These are phyloP conservation scores for Magallana ariakensis DNA, from an alignment of 1,140 invertebrate genomes.

Conservation along the genomic window DNA sequence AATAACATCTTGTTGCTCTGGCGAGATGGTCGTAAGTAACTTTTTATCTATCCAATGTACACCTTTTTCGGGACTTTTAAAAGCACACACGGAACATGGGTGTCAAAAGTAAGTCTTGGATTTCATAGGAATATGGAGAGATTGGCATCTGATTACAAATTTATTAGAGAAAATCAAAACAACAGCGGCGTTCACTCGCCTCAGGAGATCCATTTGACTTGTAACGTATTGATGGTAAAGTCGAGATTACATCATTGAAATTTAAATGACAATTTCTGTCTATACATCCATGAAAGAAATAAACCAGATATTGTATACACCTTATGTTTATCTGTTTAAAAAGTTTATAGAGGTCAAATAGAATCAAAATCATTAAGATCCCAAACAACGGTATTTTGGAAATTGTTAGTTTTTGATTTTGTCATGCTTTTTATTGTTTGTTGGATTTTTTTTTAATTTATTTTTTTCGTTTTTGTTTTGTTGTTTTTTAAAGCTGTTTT, in stretches of 20 bases:
- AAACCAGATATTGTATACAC: too few species aligned
- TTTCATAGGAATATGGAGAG: background rate
- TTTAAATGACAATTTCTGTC: background rate
- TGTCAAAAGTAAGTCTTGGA: background rate
- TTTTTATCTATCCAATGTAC: conserved; percentile 29
- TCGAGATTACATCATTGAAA: background rate
- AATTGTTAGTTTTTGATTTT: too few species aligned
- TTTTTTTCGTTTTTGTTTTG: too few species aligned
- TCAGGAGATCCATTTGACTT: background rate
- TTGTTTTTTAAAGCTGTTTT: too few species aligned
- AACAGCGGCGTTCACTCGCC: conserved; percentile 1
- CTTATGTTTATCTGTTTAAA: too few species aligned
- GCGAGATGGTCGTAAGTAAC: background rate
- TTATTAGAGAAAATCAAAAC: conserved; percentile 26
- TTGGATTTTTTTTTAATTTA: too few species aligned
- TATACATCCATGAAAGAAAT: too few species aligned
- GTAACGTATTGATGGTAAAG: background rate
- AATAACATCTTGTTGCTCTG: background rate
- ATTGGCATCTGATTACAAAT: conserved; percentile 13
- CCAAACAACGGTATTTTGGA: too few species aligned
- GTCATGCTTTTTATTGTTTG: too few species aligned
- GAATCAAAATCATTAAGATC: too few species aligned
- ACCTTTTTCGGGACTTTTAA: background rate
- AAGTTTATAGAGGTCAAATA: too few species aligned
- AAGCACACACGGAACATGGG: background rate